phyloP scores from a whole-genome alignment of 2,888 invertebrate species.

The Abrostola triplasia region DNA sequence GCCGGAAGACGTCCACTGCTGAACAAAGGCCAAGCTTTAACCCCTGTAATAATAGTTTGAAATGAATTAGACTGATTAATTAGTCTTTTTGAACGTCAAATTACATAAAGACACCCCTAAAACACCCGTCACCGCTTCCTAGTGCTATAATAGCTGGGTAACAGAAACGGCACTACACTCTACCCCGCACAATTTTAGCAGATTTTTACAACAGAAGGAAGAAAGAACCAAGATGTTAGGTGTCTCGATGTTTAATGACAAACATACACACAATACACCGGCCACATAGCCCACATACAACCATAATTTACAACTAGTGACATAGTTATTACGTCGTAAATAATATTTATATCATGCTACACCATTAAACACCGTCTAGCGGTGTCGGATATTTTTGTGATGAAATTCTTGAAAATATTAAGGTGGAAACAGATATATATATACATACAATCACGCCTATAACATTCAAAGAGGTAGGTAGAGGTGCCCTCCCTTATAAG shows the following conservation, averaged over 20 bases:
- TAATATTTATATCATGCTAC: slow-evolving; percentile 61
- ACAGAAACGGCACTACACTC: not conserved
- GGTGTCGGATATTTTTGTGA: not conserved
- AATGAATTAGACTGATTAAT: no score
- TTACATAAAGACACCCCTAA: no score
- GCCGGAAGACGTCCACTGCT: no score
- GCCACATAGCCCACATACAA: slow-evolving; percentile 1
- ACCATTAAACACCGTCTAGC: slow-evolving; percentile 41
- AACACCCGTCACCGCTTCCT: no score
- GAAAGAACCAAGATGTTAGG: not conserved
- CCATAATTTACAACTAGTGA: slow-evolving; percentile 4
- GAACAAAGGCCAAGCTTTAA: no score
- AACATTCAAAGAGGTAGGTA: no score
- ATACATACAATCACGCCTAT: no score
- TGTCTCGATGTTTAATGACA: not conserved
- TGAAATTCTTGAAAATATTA: not conserved
- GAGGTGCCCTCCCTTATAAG: no score
- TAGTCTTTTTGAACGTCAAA: no score
- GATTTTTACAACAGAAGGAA: not conserved
- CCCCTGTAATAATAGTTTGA: no score
- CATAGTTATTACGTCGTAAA: slow-evolving; percentile 59
- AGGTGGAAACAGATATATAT: not conserved
- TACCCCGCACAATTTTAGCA: not conserved
- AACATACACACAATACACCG: not conserved
- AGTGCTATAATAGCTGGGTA: no score